Conservation (phyloP, 2,797 vertebrate genomes). For the Periparus ater region DNA sequence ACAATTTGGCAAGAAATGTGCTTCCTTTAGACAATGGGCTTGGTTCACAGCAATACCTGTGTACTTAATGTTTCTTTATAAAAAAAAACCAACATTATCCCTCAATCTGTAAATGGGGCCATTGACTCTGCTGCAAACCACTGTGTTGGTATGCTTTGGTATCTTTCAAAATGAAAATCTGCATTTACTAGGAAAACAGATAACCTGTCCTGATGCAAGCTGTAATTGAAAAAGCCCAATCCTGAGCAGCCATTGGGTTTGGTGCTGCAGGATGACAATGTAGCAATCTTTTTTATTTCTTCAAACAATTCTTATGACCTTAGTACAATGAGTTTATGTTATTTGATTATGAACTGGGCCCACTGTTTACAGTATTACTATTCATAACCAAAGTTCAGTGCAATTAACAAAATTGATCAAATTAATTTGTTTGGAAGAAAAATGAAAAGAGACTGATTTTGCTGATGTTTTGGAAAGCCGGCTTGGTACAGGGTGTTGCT, state of each 20-base stretch:
- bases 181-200: neutral
- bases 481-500: neutral
- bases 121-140: neutral
- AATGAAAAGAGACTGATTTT: neutral
- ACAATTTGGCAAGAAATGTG: constrained; percentile 45
- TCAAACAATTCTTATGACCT: neutral
- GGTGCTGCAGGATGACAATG: neutral
- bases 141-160: neutral
- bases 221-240: neutral
- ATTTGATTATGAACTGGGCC: constrained; percentile 46
- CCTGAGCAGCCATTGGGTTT: neutral
- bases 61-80: neutral
- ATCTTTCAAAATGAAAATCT: neutral
- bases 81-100: neutral
- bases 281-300: neutral
- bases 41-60: constrained; percentile 55
- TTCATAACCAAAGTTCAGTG: constrained; percentile 18
- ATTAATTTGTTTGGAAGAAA: neutral
- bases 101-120: neutral
- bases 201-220: neutral
- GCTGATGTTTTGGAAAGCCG: neutral
- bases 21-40: constrained; percentile 61
- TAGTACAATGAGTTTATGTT: neutral
- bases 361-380: constrained; percentile 46
- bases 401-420: neutral